Evolutionary conservation across 2,888 invertebrate genomes (phyloP), one percentile per base, ranked within the genome.

Genomic region (Charanyca ferruginea): DNA sequence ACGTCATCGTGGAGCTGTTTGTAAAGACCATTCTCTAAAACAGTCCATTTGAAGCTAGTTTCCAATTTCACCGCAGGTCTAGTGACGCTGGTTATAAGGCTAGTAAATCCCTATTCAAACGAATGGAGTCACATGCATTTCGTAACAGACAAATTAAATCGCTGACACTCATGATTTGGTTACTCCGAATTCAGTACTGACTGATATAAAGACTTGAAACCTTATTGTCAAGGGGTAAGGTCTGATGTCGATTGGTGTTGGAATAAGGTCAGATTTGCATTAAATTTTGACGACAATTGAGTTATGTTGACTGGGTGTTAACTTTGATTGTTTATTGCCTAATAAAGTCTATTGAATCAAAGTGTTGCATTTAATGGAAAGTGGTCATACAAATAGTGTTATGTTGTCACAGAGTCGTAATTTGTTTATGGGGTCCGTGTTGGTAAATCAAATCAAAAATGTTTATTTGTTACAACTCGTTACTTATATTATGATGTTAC

Each of bases 201-300:
- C 16, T 22, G 28, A 28, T 1, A 13, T 2, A 4, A 32, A 18
- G n/a, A 75, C 1, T 47, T 52, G 45, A 11, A 63, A 78, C 66
- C 38, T 45, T 62, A 44, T 7, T 1, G 0, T 0, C 0, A 2
- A 9, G 0, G 0, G 0, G 0, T 9, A 78, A 28, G 23, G 64
- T 38, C 1, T 3, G 0, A 3, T 48, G 6, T 64, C 0, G 25
- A 28, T 13, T 59, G 66, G 0, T 4, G 0, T 0, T 0, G 11
- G 66, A 86, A 80, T 80, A 75, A 77, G 87, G 85, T 83, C 86
- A 85, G 73, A 81, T 84, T 85, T 84, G 80, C 85, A 82, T 85
- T 79, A 68, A 74, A 77, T 70, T 84, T 83, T 75, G 81, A 80
- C 79, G 78, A 81, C 85, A 87, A 87, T 86, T 84, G 85, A 80